Evolutionary conservation across 2,888 invertebrate genomes (phyloP).

Genomic region (Ornithoptera priamus): DNA sequence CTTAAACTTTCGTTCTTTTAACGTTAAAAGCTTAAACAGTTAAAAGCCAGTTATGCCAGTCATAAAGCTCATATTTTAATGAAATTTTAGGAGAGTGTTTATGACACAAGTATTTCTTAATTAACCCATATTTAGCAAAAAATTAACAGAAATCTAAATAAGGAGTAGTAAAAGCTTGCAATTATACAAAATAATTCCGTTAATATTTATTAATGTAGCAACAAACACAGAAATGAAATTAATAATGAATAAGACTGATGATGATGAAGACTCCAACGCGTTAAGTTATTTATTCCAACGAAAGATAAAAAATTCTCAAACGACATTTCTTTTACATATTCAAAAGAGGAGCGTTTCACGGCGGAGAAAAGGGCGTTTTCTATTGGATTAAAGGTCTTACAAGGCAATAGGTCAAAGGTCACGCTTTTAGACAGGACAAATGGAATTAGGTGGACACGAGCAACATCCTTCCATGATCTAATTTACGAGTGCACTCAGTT

Average conservation of each 20-base stretch:
- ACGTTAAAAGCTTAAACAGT: no score
- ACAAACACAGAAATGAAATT: conserved; percentile 13
- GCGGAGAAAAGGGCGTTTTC: conserved; percentile 7
- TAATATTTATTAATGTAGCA: conserved; percentile 7
- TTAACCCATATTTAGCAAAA: neutral
- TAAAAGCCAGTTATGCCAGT: no score
- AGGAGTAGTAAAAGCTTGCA: neutral
- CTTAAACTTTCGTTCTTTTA: no score
- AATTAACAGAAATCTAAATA: neutral
- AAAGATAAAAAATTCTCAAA: conserved; percentile 1
- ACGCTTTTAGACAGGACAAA: conserved; percentile 22
- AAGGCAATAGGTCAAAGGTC: conserved; percentile 13
- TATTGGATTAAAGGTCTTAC: conserved; percentile 16
- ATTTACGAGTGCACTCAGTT: conserved; percentile 22
- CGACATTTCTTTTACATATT: neutral
- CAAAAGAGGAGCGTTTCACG: neutral
- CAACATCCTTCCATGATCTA: conserved; percentile 26
- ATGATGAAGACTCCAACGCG: neutral
- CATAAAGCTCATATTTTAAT: neutral
- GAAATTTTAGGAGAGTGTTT: neutral
- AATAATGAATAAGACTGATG: conserved; percentile 8
- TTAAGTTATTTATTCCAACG: conserved; percentile 5
- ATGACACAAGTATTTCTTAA: neutral
- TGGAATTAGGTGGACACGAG: conserved; percentile 24
- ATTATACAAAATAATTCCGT: neutral